Percentiles rank a stretch among this genome's conserved stretches.
phyloP scores from a whole-genome alignment of 2,113 vertebrate species.

The Melanocharis versteri region DNA sequence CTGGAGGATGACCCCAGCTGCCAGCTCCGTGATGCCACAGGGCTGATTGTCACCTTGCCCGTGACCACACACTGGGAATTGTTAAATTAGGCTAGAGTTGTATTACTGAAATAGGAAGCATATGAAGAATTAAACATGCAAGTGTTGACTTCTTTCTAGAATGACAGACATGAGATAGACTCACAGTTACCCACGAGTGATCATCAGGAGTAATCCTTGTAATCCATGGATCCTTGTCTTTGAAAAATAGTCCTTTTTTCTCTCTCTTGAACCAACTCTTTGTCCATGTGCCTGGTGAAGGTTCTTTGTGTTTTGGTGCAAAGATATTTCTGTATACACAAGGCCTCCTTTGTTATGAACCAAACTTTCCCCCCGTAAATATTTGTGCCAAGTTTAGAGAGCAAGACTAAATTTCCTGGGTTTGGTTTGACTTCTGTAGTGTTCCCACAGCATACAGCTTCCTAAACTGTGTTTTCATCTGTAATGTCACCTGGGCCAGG shows the following conservation, averaged over 20 bases:
- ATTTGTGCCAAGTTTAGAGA: neutral
- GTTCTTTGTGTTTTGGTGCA: neutral
- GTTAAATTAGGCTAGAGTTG: neutral
- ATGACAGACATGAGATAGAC: neutral
- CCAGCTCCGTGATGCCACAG: neutral
- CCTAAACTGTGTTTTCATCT: neutral
- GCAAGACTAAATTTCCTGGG: neutral
- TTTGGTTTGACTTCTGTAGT: neutral
- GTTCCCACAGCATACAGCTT: neutral
- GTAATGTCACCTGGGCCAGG: neutral
- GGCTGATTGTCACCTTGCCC: neutral
- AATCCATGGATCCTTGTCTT: neutral
- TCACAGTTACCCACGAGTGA: neutral
- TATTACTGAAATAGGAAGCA: neutral
- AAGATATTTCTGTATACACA: neutral
- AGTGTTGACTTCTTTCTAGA: neutral
- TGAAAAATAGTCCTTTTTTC: neutral
- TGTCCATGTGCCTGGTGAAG: neutral
- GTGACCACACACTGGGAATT: rapidly evolving
- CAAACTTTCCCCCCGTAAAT: rapidly evolving
- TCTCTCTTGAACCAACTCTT: neutral
- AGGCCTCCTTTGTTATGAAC: neutral
- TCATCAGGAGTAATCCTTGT: neutral
- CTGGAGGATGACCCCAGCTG: neutral
- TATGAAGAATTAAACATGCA: neutral